Evolutionary conservation across 2,888 invertebrate genomes (phyloP).

Genomic region (Caenorhabditis afra): DNA sequence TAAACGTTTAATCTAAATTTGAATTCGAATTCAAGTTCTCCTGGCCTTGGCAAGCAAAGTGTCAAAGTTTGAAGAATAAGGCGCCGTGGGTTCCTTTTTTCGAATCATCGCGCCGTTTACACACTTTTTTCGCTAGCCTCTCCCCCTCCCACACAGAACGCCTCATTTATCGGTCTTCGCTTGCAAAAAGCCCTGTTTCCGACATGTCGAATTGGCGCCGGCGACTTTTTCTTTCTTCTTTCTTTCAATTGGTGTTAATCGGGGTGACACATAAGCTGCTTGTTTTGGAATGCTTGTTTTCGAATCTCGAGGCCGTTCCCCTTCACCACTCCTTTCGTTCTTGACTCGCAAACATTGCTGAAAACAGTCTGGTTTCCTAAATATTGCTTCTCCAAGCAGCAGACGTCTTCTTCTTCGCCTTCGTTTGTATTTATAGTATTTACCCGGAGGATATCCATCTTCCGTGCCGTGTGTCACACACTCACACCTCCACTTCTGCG

Average conservation of each 20-base stretch:
- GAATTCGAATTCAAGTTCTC: not conserved
- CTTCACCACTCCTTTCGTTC: not conserved
- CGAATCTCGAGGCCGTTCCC: conserved; percentile 4
- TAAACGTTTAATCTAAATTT: not conserved
- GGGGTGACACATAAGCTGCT: conserved; percentile 28
- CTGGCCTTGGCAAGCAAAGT: conserved; percentile 1
- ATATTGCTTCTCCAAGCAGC: not conserved
- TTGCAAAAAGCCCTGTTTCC: conserved; percentile 52
- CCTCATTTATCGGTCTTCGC: conserved; percentile 25
- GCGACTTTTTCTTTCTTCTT: conserved; percentile 30
- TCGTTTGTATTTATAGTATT: conserved; percentile 6
- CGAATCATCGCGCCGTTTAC: conserved; percentile 11
- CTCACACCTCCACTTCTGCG: conserved; percentile 4
- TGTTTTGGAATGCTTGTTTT: conserved; percentile 24
- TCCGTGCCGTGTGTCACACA: not conserved
- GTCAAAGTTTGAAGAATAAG: conserved; percentile 23
- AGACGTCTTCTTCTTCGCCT: not conserved
- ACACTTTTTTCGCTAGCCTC: conserved; percentile 17
- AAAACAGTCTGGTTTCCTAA: conserved; percentile 26
- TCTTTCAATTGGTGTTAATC: conserved; percentile 39
- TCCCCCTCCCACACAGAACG: conserved; percentile 19
- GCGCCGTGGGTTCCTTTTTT: not conserved
- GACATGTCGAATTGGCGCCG: conserved; percentile 34
- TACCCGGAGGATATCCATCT: not conserved
- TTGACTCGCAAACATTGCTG: conserved; percentile 4